Conservation (phyloP, 2,113 vertebrate genomes). For the Plectropomus leopardus region DNA sequence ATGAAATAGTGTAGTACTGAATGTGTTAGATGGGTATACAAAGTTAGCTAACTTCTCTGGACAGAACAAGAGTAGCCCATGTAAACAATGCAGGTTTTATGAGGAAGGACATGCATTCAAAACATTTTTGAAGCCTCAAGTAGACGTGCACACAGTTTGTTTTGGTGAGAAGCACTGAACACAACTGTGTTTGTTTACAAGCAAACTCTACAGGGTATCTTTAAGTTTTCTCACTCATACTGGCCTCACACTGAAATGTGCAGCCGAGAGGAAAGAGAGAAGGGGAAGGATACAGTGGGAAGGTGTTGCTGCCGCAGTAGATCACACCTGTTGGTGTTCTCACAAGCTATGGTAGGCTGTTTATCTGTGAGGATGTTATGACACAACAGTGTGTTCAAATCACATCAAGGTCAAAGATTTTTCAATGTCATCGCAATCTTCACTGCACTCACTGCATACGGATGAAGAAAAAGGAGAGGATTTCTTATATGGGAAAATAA, state of each 20-base stretch:
- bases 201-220: not conserved
- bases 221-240: not conserved
- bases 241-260: constrained; percentile 14
- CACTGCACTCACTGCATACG: not conserved
- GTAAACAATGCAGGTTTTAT: not conserved
- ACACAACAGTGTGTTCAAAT: constrained; percentile 45
- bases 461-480: not conserved
- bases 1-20: not conserved
- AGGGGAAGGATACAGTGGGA: not conserved
- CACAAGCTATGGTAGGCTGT: not conserved
- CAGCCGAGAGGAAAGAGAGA: not conserved
- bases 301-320: constrained; percentile 12
- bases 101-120: not conserved
- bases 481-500: not conserved
- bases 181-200: constrained; percentile 16
- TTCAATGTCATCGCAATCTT: not conserved
- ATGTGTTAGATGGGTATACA: not conserved
- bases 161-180: not conserved
- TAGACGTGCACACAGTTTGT: not conserved
- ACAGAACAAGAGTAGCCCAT: not conserved
- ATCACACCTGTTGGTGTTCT: constrained; percentile 26
- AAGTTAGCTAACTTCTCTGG: too few relatives aligned
- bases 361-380: constrained; percentile 16
- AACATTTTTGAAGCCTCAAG: not conserved
- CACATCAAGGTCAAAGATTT: constrained; percentile 28